Percentiles rank a stretch among this genome's conserved stretches.
Conservation (phyloP, 2,888 invertebrate genomes). For the Sycophila texana region DNA sequence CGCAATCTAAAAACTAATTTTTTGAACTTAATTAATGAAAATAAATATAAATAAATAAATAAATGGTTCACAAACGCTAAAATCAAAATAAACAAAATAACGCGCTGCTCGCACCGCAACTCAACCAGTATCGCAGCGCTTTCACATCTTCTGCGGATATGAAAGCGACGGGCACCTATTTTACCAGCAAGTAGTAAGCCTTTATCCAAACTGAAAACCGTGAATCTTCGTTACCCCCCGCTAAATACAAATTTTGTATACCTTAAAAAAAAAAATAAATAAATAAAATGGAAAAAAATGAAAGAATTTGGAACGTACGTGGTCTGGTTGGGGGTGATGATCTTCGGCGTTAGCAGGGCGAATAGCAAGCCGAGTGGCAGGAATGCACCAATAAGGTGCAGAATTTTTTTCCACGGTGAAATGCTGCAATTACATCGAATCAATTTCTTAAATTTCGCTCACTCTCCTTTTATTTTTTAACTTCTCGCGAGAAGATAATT, state of each 20-base stretch:
- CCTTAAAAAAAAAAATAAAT: background rate
- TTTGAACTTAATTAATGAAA: no score
- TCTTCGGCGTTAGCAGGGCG: constrained; percentile 80
- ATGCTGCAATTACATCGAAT: constrained; percentile 61
- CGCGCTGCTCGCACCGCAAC: background rate
- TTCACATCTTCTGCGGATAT: constrained; percentile 49
- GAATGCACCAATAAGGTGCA: constrained; percentile 82
- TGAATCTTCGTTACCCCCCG: no score
- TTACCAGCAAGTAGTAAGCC: constrained; percentile 53
- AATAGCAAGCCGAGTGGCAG: constrained; percentile 84
- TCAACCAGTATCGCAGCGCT: constrained; percentile 18
- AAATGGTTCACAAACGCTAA: no score
- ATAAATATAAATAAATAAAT: no score
- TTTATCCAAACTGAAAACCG: background rate
- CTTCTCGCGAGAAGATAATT: no score
- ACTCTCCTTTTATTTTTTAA: no score
- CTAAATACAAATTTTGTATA: no score
- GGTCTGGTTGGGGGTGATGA: constrained; percentile 19
- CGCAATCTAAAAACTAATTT: no score
- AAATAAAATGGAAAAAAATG: background rate
- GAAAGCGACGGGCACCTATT: constrained; percentile 45
- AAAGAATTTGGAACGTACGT: constrained; percentile 63
- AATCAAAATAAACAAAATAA: background rate
- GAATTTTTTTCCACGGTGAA: constrained; percentile 80
- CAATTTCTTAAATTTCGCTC: background rate